Evolutionary conservation across 1,140 invertebrate species (phyloP).

Genomic region (Sinonovacula constricta): DNA sequence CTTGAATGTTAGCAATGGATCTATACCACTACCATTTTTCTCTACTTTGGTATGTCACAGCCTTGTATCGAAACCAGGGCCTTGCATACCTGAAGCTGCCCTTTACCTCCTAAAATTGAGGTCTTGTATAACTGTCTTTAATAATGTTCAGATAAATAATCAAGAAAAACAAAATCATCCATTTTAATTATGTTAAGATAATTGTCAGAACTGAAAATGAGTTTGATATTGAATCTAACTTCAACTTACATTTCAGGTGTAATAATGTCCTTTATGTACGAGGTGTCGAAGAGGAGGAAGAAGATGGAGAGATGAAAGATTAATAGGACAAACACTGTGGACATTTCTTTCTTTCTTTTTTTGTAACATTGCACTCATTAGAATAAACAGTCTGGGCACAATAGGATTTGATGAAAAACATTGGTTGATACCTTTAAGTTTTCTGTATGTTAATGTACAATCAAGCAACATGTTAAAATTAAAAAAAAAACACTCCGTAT

Average conservation of each 20-base stretch:
- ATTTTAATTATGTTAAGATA: too few species aligned
- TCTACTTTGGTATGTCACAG: too few species aligned
- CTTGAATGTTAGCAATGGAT: too few species aligned
- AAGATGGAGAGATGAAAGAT: slow-evolving; percentile 97
- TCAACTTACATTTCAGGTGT: slow-evolving; percentile 88
- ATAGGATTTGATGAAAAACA: neutral
- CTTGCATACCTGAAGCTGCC: too few species aligned
- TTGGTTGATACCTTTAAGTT: neutral
- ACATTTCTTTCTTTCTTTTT: neutral
- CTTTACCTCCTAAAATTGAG: too few species aligned
- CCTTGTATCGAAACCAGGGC: too few species aligned
- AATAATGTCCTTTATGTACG: slow-evolving; percentile 99
- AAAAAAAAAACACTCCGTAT: neutral
- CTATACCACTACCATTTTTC: too few species aligned
- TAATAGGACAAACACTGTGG: neutral
- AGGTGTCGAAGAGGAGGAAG: slow-evolving; percentile 97
- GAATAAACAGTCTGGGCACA: neutral
- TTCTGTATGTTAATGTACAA: neutral
- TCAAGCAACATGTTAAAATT: neutral
- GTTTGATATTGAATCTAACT: too few species aligned
- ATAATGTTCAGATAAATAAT: too few species aligned
- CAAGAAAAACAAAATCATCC: too few species aligned
- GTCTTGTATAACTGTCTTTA: too few species aligned
- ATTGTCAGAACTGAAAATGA: too few species aligned
- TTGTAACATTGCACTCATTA: neutral